Conservation (phyloP, 2,888 invertebrate genomes). For the Archaeoteleia sp. region DNA sequence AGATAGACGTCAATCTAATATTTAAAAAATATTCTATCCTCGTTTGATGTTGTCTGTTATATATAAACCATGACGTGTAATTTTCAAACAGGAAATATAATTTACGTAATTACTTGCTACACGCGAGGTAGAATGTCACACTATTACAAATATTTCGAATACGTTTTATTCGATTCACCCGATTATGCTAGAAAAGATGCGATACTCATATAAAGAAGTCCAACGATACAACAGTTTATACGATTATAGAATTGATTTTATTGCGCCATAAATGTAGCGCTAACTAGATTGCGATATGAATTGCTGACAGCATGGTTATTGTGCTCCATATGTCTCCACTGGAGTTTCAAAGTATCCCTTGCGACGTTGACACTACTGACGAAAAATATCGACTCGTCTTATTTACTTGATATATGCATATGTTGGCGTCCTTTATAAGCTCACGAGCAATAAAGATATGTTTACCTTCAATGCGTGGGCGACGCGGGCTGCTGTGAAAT, state of each 20-base stretch:
- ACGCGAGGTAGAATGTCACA: no score
- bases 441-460: background rate
- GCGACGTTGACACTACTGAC: background rate
- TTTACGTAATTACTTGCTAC: no score
- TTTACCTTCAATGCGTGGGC: conserved; percentile 1
- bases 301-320: background rate
- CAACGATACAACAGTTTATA: background rate
- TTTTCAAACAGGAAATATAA: no score
- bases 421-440: background rate
- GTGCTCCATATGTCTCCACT: background rate
- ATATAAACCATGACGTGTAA: no score
- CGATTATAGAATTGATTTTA: conserved; percentile 5
- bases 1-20: no score
- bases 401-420: background rate
- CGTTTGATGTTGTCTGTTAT: no score
- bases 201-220: background rate
- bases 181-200: background rate
- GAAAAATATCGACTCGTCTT: background rate
- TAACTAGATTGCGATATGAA: conserved; percentile 1
- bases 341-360: background rate
- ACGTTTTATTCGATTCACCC: no score
- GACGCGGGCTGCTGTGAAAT: background rate
- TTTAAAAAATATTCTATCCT: background rate
- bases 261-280: background rate
- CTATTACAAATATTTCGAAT: no score